Conservation (phyloP, 2,113 vertebrate genomes). For the Gasterosteus aculeatus region DNA sequence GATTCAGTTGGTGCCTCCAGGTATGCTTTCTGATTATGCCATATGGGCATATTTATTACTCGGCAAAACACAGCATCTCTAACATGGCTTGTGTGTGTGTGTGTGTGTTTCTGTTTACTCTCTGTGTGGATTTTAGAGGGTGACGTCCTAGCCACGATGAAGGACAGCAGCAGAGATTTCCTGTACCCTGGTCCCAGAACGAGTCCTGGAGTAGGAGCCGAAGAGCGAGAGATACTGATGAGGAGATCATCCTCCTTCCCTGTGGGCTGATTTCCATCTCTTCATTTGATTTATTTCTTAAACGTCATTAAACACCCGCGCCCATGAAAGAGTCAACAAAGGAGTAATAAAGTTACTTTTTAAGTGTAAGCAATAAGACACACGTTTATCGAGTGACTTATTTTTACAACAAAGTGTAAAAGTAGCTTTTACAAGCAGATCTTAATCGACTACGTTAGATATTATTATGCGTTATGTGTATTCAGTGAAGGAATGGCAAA, state of each 20-base stretch:
- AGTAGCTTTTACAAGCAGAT: neutral
- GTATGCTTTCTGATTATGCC: slow-evolving; percentile 80
- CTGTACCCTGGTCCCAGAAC: slow-evolving; percentile 88
- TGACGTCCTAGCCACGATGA: slow-evolving; percentile 86
- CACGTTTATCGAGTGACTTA: slow-evolving; percentile 10
- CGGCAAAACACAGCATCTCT: slow-evolving; percentile 40
- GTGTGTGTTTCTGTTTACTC: slow-evolving; percentile 20
- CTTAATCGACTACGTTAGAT: neutral
- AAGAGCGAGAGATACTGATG: slow-evolving; percentile 90
- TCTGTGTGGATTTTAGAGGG: slow-evolving; percentile 79
- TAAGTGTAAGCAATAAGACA: neutral
- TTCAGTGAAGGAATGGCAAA: neutral
- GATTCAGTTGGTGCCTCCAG: slow-evolving; percentile 92
- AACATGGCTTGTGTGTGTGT: slow-evolving; percentile 38
- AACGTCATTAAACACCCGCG: slow-evolving; percentile 28
- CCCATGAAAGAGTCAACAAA: neutral
- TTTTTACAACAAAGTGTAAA: neutral
- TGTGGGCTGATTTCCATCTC: slow-evolving; percentile 76
- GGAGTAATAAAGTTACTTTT: neutral
- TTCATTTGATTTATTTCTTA: neutral
- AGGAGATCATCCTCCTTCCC: slow-evolving; percentile 85
- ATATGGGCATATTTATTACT: slow-evolving; percentile 40
- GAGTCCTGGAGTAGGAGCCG: slow-evolving; percentile 76
- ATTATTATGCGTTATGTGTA: too few relatives aligned
- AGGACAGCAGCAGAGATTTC: slow-evolving; percentile 90